Percentiles rank a stretch among this genome's conserved stretches.
These are phyloP conservation scores for Ctenoplectra terminalis DNA, from an alignment of 1,140 invertebrate genomes.

Conservation along the genomic window DNA sequence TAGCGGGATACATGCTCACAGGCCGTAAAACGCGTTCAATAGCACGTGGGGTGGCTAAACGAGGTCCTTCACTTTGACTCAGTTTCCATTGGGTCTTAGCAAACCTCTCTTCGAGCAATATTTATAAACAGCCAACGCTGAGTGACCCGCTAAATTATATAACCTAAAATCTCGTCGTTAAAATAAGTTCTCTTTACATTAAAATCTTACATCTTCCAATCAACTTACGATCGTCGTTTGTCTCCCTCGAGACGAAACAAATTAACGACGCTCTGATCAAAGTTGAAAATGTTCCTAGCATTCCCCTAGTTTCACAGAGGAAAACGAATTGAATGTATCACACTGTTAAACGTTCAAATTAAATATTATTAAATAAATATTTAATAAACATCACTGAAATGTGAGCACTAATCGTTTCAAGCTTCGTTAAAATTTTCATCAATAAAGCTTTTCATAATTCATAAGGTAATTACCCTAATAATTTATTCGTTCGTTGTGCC, in stretches of 20 bases:
- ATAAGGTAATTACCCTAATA: too few species aligned
- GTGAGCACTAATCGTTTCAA: too few species aligned
- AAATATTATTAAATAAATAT: too few species aligned
- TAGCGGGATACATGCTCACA: constrained; percentile 43
- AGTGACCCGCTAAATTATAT: not conserved
- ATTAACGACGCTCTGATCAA: too few species aligned
- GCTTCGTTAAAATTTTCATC: too few species aligned
- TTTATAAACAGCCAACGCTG: constrained; percentile 13
- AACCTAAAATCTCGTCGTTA: not conserved
- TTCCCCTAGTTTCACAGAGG: not conserved
- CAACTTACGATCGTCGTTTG: not conserved
- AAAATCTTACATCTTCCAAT: too few species aligned
- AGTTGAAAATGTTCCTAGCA: not conserved
- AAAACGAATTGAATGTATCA: too few species aligned
- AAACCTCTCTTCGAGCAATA: not conserved
- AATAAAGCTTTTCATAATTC: too few species aligned
- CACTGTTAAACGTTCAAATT: too few species aligned
- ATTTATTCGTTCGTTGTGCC: too few species aligned
- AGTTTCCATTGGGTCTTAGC: not conserved
- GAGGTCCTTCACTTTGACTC: constrained; percentile 45
- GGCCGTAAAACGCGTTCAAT: constrained; percentile 48
- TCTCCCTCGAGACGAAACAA: not conserved
- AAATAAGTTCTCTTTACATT: not conserved
- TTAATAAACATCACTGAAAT: too few species aligned
- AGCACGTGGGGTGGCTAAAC: constrained; percentile 40